Percentiles rank a stretch among this genome's conserved stretches.
Conservation (phyloP, 2,888 invertebrate species). For the Mystacides longicornis region DNA sequence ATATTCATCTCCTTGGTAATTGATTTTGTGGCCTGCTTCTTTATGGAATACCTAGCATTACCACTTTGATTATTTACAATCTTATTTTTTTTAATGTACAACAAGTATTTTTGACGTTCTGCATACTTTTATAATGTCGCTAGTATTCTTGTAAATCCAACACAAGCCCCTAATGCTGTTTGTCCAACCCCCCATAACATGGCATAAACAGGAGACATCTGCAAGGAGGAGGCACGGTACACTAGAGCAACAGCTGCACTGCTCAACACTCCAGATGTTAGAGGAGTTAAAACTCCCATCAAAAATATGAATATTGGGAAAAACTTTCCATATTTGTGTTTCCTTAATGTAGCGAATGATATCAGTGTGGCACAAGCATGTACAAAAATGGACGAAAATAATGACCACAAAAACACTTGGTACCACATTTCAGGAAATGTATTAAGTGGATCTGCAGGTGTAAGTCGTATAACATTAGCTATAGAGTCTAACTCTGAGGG, state of each 20-base stretch:
- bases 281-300: conserved; percentile 84
- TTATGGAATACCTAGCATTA: conserved; percentile 2
- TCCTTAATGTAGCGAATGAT: conserved; percentile 83
- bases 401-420: conserved; percentile 91
- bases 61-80: background rate
- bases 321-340: conserved; percentile 92
- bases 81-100: no score
- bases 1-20: no score
- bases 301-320: conserved; percentile 81
- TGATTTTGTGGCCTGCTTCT: no score
- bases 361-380: conserved; percentile 87
- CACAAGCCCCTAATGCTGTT: conserved; percentile 79
- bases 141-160: conserved; percentile 88
- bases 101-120: no score
- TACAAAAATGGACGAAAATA: conserved; percentile 89
- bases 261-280: conserved; percentile 80
- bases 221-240: conserved; percentile 80
- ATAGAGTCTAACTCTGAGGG: conserved; percentile 59
- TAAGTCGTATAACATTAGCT: conserved; percentile 60
- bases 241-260: conserved; percentile 93
- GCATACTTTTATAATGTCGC: conserved; percentile 76
- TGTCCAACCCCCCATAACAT: conserved; percentile 94
- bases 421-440: conserved; percentile 94
- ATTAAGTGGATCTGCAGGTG: conserved; percentile 57
- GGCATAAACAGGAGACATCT: conserved; percentile 87